phyloP scores from a whole-genome alignment of 2,113 vertebrate species.

The Sinosuthora webbiana region DNA sequence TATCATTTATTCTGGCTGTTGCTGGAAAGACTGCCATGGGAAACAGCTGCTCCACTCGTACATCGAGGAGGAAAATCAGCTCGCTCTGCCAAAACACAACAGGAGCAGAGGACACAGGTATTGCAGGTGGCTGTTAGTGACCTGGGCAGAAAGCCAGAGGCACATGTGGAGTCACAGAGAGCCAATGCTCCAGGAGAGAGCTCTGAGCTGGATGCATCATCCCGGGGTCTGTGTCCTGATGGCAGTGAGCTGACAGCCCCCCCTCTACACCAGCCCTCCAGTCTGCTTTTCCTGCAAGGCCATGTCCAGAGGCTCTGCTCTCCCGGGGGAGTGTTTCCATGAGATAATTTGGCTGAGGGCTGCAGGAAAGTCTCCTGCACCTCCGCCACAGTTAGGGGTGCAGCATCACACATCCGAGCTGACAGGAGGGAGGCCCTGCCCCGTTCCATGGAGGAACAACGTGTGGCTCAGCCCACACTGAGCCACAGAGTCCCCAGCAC shows the following conservation, averaged over 20 bases:
- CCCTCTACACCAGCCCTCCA: background rate
- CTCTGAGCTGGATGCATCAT: background rate
- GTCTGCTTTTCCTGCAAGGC: background rate
- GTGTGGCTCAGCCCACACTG: background rate
- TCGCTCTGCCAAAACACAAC: background rate
- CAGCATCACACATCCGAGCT: accelerated
- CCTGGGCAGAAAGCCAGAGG: background rate
- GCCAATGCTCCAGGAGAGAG: background rate
- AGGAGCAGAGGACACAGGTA: background rate
- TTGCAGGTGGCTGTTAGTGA: background rate
- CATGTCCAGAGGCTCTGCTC: accelerated
- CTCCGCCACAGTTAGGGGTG: too few relatives aligned
- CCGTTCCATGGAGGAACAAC: accelerated
- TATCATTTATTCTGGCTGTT: background rate
- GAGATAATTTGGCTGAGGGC: background rate
- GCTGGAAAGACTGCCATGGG: conserved; percentile 3
- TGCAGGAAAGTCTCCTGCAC: accelerated
- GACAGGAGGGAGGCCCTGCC: background rate
- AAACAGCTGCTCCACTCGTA: background rate
- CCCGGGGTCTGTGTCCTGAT: accelerated
- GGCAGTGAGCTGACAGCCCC: background rate
- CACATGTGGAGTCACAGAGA: background rate
- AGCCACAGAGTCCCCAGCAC: background rate
- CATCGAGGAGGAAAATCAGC: background rate
- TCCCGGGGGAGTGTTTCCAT: accelerated